phyloP scores from a whole-genome alignment of 2,888 invertebrate species.

The Rotaria socialis region DNA sequence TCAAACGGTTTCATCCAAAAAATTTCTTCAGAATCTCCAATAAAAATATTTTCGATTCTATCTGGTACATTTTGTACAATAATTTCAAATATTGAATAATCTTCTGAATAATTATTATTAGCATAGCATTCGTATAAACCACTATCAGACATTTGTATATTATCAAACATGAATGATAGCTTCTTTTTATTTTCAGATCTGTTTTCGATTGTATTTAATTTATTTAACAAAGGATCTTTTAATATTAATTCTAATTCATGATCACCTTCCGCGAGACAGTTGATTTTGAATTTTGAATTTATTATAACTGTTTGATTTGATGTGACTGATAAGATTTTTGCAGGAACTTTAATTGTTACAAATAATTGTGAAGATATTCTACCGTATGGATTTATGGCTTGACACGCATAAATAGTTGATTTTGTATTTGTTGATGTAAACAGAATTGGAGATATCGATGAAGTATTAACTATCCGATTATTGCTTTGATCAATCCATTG shows the following conservation, averaged over 20 bases:
- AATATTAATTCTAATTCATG: background rate
- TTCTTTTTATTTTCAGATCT: background rate
- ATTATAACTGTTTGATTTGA: background rate
- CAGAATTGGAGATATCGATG: background rate
- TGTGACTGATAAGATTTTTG: background rate
- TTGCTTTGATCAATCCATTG: background rate
- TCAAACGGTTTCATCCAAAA: background rate
- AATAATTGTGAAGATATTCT: background rate
- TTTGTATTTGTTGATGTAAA: background rate
- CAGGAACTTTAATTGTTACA: background rate
- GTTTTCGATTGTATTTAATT: background rate
- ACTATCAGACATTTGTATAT: constrained; percentile 11
- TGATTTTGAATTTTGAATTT: background rate
- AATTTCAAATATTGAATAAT: background rate
- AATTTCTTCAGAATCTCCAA: background rate
- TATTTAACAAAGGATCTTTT: background rate
- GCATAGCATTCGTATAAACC: background rate
- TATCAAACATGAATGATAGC: background rate
- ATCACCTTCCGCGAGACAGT: constrained; percentile 14
- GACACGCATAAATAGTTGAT: background rate
- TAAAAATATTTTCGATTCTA: background rate
- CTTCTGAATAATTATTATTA: constrained; percentile 11
- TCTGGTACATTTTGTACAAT: background rate
- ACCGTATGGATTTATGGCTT: background rate
- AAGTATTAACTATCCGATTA: background rate